Evolutionary conservation across 2,888 invertebrate species (phyloP).

Genomic region (Ptilodon capucinus): DNA sequence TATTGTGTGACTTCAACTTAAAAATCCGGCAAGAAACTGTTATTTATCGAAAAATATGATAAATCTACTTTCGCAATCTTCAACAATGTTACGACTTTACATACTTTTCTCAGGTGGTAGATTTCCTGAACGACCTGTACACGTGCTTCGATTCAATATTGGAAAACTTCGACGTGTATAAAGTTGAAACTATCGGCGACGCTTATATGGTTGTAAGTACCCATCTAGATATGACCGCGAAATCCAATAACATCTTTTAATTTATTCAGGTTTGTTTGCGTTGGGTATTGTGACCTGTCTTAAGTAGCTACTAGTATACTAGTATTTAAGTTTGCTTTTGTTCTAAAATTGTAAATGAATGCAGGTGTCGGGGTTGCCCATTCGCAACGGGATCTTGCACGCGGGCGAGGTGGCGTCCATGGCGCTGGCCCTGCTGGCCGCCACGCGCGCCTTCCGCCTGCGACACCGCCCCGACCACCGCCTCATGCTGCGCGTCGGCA

Average conservation of each 20-base stretch:
- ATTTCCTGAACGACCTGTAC: conserved; percentile 96
- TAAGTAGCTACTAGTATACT: too few species aligned
- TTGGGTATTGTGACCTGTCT: too few species aligned
- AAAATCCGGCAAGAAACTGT: too few species aligned
- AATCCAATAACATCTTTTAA: too few species aligned
- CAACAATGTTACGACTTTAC: neutral
- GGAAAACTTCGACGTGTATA: conserved; percentile 96
- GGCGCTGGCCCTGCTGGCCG: conserved; percentile 93
- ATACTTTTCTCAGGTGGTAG: conserved; percentile 90
- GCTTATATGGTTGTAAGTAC: conserved; percentile 95
- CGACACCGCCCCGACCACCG: conserved; percentile 93
- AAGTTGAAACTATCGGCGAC: conserved; percentile 96
- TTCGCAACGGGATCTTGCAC: conserved; percentile 93
- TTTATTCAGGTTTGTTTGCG: too few species aligned
- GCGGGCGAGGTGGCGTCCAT: conserved; percentile 97
- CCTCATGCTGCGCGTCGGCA: conserved; percentile 93
- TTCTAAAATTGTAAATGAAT: too few species aligned
- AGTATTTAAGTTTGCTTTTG: too few species aligned
- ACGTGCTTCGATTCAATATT: conserved; percentile 97
- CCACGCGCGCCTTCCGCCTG: conserved; percentile 93
- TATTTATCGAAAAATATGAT: too few species aligned
- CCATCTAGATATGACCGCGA: too few species aligned
- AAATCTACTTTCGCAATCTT: too few species aligned
- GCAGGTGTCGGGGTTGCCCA: conserved; percentile 93
- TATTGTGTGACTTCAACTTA: too few species aligned